Evolutionary conservation across 2,888 invertebrate genomes (phyloP), one percentile per base, ranked within the genome.

Genomic region (Drepana falcataria): DNA sequence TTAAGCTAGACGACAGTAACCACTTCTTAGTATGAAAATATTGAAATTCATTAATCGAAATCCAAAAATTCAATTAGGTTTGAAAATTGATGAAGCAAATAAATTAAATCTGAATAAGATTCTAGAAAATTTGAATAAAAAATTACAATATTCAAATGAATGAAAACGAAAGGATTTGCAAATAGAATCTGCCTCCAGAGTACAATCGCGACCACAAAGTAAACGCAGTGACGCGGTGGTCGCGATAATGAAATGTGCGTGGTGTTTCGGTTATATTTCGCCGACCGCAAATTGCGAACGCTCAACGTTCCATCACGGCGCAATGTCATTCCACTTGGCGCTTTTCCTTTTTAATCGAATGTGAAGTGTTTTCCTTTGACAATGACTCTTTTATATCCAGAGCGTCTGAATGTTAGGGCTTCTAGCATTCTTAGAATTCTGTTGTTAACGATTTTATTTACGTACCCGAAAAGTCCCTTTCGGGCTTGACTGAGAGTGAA

Each of bases 271-370:
- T 58, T 52, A 55, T 56, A 55, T 63, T 61, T 59, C 55, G 57
- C 53, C 35, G 35, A 33, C 52, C 51, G 51, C 61, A 63, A 61
- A 61, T 58, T 58, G 55, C 57, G 56, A 51, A 58, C 57, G 53
- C 54, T n/a, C 37, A 33, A 4, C 48, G 51, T 47, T 35, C 35
- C 9, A 44, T 49, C 49, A 48, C 48, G 53, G 54, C 55, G 54
- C 58, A 65, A 53, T 57, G 51, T 33, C 35, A 66, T 59, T 61
- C 60, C 21, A 48, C 51, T 44, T 53, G n/a, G 55, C 55, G 53
- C 54, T 53, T 55, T 66, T 66, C 33, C 37, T 66, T 64, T 54
- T 57, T 61, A 61, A 63, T 60, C 53, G 53, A 61, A 56, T 59
- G 55, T 44, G 55, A 52, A 55, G 53, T 64, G 44, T 60, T 59